Conservation (phyloP, 2,888 invertebrate species). For the Oxycera nigricornis region DNA sequence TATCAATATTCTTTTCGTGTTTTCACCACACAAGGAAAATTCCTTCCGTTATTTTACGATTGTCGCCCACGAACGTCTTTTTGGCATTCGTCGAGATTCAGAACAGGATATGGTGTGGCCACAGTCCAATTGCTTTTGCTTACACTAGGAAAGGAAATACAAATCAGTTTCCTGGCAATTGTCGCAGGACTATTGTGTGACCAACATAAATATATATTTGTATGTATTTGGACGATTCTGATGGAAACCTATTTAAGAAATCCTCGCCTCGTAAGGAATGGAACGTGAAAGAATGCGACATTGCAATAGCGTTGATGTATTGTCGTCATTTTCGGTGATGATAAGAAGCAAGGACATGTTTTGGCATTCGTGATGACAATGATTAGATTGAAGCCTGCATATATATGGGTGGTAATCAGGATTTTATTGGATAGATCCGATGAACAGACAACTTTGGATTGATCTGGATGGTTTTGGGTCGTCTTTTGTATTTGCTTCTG, state of each 20-base stretch:
- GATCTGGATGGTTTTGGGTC: too few relatives aligned
- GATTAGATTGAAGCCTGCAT: background rate
- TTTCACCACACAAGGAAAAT: background rate
- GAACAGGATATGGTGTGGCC: background rate
- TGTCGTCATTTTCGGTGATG: background rate
- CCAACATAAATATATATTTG: too few relatives aligned
- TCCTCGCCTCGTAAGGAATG: background rate
- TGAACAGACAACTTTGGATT: too few relatives aligned
- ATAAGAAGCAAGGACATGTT: background rate
- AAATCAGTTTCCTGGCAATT: background rate
- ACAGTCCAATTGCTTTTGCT: slow-evolving; percentile 1
- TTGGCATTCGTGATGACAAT: background rate
- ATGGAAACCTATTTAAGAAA: background rate
- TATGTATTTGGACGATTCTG: background rate
- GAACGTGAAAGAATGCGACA: background rate
- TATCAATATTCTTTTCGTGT: slow-evolving; percentile 12
- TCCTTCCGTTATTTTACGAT: slow-evolving; percentile 6
- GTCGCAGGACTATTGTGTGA: background rate
- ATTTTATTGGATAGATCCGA: too few relatives aligned
- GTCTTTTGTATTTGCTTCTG: too few relatives aligned
- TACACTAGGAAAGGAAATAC: background rate
- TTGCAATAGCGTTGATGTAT: background rate
- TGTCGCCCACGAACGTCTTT: background rate
- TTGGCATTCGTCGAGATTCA: background rate
- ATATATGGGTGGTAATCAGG: background rate